A percentile compares a stretch with the other conserved stretches of the same genome.
These are phyloP conservation scores for Orestias chungarensis DNA, from an alignment of 2,797 vertebrate species.

Conservation along the genomic window DNA sequence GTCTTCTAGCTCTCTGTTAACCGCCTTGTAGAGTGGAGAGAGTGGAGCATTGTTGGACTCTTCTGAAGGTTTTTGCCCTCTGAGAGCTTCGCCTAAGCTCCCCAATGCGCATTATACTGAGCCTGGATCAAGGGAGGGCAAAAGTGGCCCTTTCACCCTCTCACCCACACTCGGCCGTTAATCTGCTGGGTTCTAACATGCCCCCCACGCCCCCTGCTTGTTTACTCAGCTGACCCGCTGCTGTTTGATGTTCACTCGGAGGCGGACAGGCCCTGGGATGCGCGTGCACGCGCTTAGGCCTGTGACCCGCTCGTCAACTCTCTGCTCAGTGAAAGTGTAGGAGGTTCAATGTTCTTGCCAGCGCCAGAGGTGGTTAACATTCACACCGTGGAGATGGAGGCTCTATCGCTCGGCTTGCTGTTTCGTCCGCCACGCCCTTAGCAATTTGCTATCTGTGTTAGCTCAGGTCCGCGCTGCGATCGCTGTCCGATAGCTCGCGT, in stretches of 20 bases:
- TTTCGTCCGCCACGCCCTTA: slow-evolving; percentile 58
- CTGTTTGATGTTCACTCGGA: slow-evolving; percentile 71
- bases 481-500: slow-evolving; percentile 54
- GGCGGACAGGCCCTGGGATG: slow-evolving; percentile 44
- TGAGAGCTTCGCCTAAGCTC: slow-evolving; percentile 41
- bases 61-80: slow-evolving; percentile 58
- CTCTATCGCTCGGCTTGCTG: slow-evolving; percentile 69
- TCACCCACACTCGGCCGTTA: slow-evolving; percentile 73
- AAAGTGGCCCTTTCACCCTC: slow-evolving; percentile 70
- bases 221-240: slow-evolving; percentile 78
- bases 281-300: neutral
- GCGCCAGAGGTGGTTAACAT: slow-evolving; percentile 66
- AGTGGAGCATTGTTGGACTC: slow-evolving; percentile 69
- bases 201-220: slow-evolving; percentile 55
- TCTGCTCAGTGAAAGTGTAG: slow-evolving; percentile 64
- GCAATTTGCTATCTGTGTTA: slow-evolving; percentile 65
- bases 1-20: slow-evolving; percentile 58
- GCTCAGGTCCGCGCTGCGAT: slow-evolving; percentile 59
- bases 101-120: slow-evolving; percentile 44
- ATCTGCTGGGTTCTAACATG: slow-evolving; percentile 60
- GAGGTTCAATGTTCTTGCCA: slow-evolving; percentile 70
- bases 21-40: slow-evolving; percentile 43
- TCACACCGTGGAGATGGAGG: slow-evolving; percentile 64
- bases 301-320: slow-evolving; percentile 59
- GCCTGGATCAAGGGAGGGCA: slow-evolving; percentile 66